phyloP scores from a whole-genome alignment of 2,797 vertebrate genomes.

The Botia almorhae region DNA sequence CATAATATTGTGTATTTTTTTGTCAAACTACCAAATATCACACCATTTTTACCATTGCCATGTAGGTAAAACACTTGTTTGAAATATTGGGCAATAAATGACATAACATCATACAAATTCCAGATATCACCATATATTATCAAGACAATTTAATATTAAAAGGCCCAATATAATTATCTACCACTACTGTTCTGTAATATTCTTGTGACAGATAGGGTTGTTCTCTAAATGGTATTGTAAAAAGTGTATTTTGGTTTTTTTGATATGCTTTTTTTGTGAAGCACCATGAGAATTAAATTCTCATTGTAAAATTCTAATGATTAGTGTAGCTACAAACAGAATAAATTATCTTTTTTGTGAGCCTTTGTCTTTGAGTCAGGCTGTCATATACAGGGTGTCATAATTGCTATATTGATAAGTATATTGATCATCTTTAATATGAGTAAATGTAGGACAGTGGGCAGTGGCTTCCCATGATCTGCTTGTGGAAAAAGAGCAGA shows the following conservation, averaged over 20 bases:
- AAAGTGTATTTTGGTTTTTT: not conserved
- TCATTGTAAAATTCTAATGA: not conserved
- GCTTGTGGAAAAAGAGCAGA: slow-evolving; percentile 9
- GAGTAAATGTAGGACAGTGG: slow-evolving; percentile 14
- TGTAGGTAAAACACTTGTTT: too few species aligned
- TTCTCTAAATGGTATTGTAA: not conserved
- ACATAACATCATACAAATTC: not conserved
- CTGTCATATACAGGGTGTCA: slow-evolving; percentile 11
- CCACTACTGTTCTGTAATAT: too few species aligned
- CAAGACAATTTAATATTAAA: not conserved
- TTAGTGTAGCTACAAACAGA: not conserved
- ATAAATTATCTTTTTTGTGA: not conserved
- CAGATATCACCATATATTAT: not conserved
- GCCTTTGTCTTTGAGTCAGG: not conserved
- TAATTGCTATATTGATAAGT: slow-evolving; percentile 7
- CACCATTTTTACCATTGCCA: not conserved
- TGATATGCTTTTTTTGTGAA: not conserved
- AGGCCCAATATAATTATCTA: too few species aligned
- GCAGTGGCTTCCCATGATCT: not conserved
- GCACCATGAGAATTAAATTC: not conserved
- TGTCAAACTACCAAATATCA: not conserved
- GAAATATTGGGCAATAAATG: not conserved
- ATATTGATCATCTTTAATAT: slow-evolving; percentile 36
- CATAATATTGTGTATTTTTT: not conserved
- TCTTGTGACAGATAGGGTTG: not conserved